Percentiles rank a stretch among this genome's conserved stretches.
Evolutionary conservation across 2,888 invertebrate species (phyloP).

Genomic region (Nasonia oneida): DNA sequence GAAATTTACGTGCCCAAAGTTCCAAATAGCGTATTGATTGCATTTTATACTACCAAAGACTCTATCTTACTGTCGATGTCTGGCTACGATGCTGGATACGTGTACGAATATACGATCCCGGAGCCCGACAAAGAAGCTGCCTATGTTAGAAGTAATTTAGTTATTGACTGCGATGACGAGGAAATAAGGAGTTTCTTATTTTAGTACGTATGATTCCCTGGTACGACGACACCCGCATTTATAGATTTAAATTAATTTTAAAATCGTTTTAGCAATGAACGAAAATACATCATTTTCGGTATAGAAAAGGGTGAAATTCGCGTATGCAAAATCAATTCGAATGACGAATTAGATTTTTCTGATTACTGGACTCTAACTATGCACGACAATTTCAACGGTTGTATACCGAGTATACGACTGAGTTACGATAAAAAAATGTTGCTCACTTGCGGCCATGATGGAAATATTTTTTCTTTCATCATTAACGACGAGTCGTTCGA

Average conservation of each 20-base stretch:
- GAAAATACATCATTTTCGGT: slow-evolving; percentile 82
- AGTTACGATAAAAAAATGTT: slow-evolving; percentile 83
- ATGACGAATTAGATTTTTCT: slow-evolving; percentile 81
- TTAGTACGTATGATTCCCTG: slow-evolving; percentile 77
- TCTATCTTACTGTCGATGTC: slow-evolving; percentile 84
- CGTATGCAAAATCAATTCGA: slow-evolving; percentile 80
- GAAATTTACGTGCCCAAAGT: slow-evolving; percentile 80
- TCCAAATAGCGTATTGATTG: slow-evolving; percentile 82
- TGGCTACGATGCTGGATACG: slow-evolving; percentile 85
- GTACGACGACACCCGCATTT: not conserved
- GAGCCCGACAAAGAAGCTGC: slow-evolving; percentile 70
- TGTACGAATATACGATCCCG: slow-evolving; percentile 82
- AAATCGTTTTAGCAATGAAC: slow-evolving; percentile 69
- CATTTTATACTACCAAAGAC: slow-evolving; percentile 80
- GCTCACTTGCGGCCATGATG: slow-evolving; percentile 86
- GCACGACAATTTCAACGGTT: slow-evolving; percentile 88
- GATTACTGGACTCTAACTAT: slow-evolving; percentile 87
- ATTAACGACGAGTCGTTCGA: slow-evolving; percentile 67
- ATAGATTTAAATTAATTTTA: not conserved
- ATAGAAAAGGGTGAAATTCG: slow-evolving; percentile 83
- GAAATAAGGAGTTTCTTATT: slow-evolving; percentile 82
- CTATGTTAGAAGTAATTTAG: slow-evolving; percentile 79
- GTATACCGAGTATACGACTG: slow-evolving; percentile 83
- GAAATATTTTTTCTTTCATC: slow-evolving; percentile 87
- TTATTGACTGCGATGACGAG: slow-evolving; percentile 81